A percentile compares a stretch with the other conserved stretches of the same genome.
phyloP scores from a whole-genome alignment of 92 coral and sea anemone species.

The Phenganax subtilis region DNA sequence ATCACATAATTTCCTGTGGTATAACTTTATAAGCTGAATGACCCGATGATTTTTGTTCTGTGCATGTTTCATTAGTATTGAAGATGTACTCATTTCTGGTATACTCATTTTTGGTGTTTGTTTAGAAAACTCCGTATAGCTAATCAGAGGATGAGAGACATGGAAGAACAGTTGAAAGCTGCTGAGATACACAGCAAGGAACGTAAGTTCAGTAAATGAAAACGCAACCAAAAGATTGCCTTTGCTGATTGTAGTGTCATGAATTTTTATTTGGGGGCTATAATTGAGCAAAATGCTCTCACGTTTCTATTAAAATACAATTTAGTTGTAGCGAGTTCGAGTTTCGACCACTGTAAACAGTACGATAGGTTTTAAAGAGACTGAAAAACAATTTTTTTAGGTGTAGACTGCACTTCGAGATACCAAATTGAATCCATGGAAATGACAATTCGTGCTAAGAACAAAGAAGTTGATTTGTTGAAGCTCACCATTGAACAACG shows the following conservation, averaged over 20 bases:
- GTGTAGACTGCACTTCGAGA: slow-evolving; percentile 41
- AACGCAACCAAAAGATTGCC: no score
- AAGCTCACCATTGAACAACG: slow-evolving; percentile 72
- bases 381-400: not conserved
- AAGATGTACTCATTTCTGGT: not conserved
- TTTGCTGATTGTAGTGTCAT: no score
- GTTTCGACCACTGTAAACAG: not conserved
- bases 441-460: slow-evolving; percentile 66
- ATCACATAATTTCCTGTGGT: not conserved
- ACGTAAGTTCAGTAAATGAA: not conserved
- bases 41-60: no score
- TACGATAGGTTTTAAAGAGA: no score
- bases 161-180: not conserved
- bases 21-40: no score
- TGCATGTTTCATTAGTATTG: not conserved
- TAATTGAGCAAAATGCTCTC: no score
- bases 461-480: slow-evolving; percentile 71
- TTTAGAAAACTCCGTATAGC: slow-evolving; percentile 68
- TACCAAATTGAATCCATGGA: slow-evolving; percentile 67
- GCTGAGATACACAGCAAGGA: not conserved
- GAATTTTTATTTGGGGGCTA: no score
- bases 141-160: slow-evolving; percentile 59
- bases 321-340: not conserved
- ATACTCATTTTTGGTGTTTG: not conserved
- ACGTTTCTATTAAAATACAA: no score